Evolutionary conservation across 2,888 invertebrate genomes (phyloP).

Genomic region (Dilophus febrilis): DNA sequence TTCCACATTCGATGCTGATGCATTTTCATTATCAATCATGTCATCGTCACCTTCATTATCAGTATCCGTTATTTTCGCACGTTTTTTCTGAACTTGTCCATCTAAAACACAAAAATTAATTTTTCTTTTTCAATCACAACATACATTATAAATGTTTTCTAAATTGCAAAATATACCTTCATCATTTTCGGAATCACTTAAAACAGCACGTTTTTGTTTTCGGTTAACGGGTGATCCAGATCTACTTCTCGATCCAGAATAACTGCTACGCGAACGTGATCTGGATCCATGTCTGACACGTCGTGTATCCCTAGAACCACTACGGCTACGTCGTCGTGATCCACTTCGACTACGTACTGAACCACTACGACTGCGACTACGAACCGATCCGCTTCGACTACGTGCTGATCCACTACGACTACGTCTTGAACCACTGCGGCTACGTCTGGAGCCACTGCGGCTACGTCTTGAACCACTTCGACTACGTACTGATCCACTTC

Average conservation of each 20-base stretch:
- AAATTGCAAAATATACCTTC: slow-evolving; percentile 22
- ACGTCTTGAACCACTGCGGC: slow-evolving; percentile 18
- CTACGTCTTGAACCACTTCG: slow-evolving; percentile 8
- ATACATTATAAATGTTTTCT: slow-evolving; percentile 14
- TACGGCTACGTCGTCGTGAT: slow-evolving; percentile 16
- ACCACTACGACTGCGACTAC: slow-evolving; percentile 8
- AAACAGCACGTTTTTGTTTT: slow-evolving; percentile 24
- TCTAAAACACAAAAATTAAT: too few species aligned
- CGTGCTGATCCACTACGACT: slow-evolving; percentile 17
- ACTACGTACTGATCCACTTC: slow-evolving; percentile 18
- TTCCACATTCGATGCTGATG: slow-evolving; percentile 14
- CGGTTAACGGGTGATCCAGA: slow-evolving; percentile 15
- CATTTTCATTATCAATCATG: slow-evolving; percentile 13
- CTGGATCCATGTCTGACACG: slow-evolving; percentile 18
- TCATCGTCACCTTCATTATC: slow-evolving; percentile 35
- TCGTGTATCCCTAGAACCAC: slow-evolving; percentile 16
- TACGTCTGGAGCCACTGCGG: slow-evolving; percentile 18
- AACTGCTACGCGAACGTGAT: slow-evolving; percentile 17
- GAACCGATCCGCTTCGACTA: slow-evolving; percentile 10
- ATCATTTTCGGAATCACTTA: slow-evolving; percentile 43
- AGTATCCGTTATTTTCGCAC: slow-evolving; percentile 38
- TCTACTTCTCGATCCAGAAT: slow-evolving; percentile 20
- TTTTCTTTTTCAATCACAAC: slow-evolving; percentile 20
- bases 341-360: slow-evolving; percentile 16
- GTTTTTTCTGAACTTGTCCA: slow-evolving; percentile 18